phyloP scores from a whole-genome alignment of 1,140 invertebrate genomes.

The Pteromalus puparum region DNA sequence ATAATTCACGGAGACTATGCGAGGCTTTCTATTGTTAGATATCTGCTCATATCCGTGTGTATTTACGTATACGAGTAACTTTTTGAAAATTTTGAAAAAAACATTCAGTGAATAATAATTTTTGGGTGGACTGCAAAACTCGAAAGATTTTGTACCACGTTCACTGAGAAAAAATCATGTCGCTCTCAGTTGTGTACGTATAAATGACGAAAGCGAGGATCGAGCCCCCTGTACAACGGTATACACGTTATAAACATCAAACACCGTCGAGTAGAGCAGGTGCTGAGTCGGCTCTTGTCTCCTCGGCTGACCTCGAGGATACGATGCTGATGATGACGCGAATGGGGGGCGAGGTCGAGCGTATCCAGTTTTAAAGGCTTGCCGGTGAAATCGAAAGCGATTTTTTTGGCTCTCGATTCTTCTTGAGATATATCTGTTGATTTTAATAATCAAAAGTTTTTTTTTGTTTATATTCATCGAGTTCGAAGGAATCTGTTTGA shows the following conservation, averaged over 20 bases:
- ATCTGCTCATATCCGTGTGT: neutral
- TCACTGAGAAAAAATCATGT: neutral
- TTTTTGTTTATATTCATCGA: no score
- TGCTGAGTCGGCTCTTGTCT: neutral
- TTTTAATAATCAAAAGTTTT: no score
- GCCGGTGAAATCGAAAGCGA: neutral
- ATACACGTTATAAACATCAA: neutral
- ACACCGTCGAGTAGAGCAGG: neutral
- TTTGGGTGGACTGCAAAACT: no score
- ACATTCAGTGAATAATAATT: no score
- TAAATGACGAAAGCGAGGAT: neutral
- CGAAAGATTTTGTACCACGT: no score
- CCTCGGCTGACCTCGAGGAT: neutral
- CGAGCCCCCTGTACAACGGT: neutral
- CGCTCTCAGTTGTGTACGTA: neutral
- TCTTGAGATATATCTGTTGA: no score
- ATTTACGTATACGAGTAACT: neutral
- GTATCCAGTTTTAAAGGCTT: slow-evolving; percentile 9
- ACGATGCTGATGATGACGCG: neutral
- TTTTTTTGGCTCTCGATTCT: neutral
- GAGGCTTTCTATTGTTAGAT: neutral
- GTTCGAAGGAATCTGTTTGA: no score
- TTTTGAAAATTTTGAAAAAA: neutral
- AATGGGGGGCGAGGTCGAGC: neutral
- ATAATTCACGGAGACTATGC: neutral